These are phyloP conservation scores for Sesamia inferens DNA, from an alignment of 2,888 invertebrate species.

Conservation along the genomic window DNA sequence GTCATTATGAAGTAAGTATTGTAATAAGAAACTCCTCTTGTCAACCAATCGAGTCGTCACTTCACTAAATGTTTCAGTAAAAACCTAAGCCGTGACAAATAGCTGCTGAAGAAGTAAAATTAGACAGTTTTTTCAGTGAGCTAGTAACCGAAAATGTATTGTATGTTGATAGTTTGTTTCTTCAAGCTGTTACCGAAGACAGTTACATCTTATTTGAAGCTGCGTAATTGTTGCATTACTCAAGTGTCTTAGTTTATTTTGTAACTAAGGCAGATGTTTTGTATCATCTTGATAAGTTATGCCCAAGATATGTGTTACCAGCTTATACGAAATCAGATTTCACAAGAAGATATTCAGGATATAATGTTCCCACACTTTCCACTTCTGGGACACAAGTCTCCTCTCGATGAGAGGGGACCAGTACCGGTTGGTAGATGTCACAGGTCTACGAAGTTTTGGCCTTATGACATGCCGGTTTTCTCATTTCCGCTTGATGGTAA, in stretches of 20 bases:
- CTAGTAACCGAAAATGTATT: constrained; percentile 19
- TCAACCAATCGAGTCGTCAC: constrained; percentile 8
- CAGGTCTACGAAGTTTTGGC: no score
- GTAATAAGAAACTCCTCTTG: constrained; percentile 1
- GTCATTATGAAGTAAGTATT: constrained; percentile 14
- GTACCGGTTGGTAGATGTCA: no score
- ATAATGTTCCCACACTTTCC: no score
- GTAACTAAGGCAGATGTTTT: not conserved
- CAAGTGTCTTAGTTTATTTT: not conserved
- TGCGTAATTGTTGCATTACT: not conserved
- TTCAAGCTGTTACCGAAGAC: not conserved
- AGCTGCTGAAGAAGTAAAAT: constrained; percentile 4
- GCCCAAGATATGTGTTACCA: not conserved
- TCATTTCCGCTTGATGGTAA: no score
- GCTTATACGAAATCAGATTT: no score
- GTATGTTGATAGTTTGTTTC: constrained; percentile 3
- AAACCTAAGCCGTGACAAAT: constrained; percentile 18
- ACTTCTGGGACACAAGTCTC: no score
- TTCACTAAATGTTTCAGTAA: not conserved
- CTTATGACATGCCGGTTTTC: no score
- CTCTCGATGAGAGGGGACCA: no score
- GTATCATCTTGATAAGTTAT: not conserved
- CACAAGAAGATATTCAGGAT: no score
- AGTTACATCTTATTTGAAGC: not conserved
- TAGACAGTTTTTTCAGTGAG: constrained; percentile 22